Conservation (phyloP, 2,888 invertebrate species). For the Eulithis testata region DNA sequence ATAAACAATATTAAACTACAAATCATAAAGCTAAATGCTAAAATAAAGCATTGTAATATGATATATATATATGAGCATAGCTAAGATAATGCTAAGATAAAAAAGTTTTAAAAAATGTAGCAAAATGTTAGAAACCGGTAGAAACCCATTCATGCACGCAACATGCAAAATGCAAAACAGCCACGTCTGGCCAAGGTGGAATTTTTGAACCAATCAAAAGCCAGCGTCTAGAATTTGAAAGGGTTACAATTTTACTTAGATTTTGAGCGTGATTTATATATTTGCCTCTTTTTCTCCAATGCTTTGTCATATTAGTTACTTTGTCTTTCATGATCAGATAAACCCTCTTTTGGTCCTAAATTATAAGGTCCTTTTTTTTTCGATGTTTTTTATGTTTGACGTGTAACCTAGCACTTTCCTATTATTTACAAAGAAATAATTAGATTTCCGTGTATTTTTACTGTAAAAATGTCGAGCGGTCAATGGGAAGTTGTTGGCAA, state of each 20-base stretch:
- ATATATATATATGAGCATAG: too few species aligned
- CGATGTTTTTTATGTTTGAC: constrained; percentile 71
- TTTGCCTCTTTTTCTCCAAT: constrained; percentile 40
- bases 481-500: constrained; percentile 90
- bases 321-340: constrained; percentile 8
- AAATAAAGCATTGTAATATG: too few species aligned
- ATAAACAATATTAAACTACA: too few species aligned
- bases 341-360: not conserved
- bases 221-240: constrained; percentile 43
- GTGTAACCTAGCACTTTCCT: constrained; percentile 70
- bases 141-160: not conserved
- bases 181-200: constrained; percentile 81
- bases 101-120: too few species aligned
- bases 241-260: not conserved
- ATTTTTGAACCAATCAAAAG: constrained; percentile 65
- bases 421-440: constrained; percentile 72
- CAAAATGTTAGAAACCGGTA: too few species aligned
- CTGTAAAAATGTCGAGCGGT: constrained; percentile 76
- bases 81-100: too few species aligned
- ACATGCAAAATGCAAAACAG: constrained; percentile 44
- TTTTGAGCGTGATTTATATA: constrained; percentile 7
- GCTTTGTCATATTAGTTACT: not conserved
- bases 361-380: constrained; percentile 33
- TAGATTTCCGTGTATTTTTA: constrained; percentile 47
- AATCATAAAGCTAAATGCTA: too few species aligned